These are phyloP conservation scores for Channa argus DNA, from an alignment of 2,113 vertebrate genomes.

Conservation along the genomic window DNA sequence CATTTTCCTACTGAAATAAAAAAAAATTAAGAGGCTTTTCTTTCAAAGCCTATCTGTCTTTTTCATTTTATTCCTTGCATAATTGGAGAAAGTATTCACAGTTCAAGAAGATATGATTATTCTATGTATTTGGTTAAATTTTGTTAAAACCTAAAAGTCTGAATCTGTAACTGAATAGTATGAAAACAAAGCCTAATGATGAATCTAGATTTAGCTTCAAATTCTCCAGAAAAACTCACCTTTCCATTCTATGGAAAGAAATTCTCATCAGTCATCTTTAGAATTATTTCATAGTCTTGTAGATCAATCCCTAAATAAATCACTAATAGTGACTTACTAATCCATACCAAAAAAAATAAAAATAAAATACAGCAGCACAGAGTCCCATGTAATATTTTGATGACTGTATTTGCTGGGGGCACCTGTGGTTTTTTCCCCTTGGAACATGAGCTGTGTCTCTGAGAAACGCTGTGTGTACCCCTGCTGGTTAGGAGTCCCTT, in stretches of 20 bases:
- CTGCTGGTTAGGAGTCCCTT: conserved; percentile 56
- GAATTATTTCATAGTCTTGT: background rate
- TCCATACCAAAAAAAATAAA: background rate
- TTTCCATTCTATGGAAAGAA: conserved; percentile 22
- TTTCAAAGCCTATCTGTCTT: conserved; percentile 2
- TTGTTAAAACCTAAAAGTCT: background rate
- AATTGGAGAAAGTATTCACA: background rate
- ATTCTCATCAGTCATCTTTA: background rate
- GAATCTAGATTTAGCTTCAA: no score
- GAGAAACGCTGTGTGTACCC: conserved; percentile 45
- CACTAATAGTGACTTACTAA: conserved; percentile 40
- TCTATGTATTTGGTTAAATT: background rate
- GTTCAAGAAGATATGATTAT: conserved; percentile 1
- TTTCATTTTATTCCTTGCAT: conserved; percentile 19
- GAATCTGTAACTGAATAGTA: background rate
- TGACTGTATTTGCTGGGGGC: conserved; percentile 69
- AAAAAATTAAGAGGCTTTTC: background rate
- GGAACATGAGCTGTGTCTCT: conserved; percentile 69
- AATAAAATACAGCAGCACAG: conserved; percentile 33
- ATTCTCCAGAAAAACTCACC: no score
- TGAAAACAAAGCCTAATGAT: no score
- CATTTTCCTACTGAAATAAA: conserved; percentile 11
- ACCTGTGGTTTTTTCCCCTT: conserved; percentile 71
- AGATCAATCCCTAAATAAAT: conserved; percentile 18
- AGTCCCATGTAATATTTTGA: conserved; percentile 59